Conservation (phyloP, 2,113 vertebrate species). For the Nymphicus hollandicus region DNA sequence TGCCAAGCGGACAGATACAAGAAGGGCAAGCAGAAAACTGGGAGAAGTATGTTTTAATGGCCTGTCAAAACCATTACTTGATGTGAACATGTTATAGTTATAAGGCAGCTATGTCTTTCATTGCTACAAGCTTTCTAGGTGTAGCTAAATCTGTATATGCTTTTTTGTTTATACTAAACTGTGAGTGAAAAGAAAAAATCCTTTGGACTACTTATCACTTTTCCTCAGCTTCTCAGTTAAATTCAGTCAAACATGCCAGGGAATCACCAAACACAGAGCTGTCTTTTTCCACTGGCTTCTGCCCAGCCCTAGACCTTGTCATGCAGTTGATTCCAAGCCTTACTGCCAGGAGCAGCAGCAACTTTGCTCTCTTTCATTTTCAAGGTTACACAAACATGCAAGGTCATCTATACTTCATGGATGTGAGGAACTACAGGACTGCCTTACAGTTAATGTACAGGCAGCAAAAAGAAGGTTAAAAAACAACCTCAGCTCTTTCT, state of each 20-base stretch:
- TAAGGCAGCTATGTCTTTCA: neutral
- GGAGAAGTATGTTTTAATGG: neutral
- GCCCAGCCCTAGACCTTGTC: constrained; percentile 46
- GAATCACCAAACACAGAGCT: constrained; percentile 35
- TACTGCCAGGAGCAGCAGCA: constrained; percentile 3
- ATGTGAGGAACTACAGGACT: neutral
- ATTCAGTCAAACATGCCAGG: constrained; percentile 3
- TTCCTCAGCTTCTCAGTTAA: constrained; percentile 16
- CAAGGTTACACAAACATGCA: constrained; percentile 45
- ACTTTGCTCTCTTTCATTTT: constrained; percentile 44
- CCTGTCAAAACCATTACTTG: constrained; percentile 3
- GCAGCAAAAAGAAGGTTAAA: neutral
- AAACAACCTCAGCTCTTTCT: neutral
- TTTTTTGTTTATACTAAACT: neutral
- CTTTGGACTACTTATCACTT: neutral
- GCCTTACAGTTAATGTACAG: neutral
- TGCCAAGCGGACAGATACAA: neutral
- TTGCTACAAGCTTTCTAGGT: neutral
- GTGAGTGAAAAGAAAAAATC: neutral
- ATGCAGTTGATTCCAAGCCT: neutral
- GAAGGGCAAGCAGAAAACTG: neutral
- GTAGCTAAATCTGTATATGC: neutral
- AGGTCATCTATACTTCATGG: neutral
- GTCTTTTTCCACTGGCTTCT: constrained; percentile 48
- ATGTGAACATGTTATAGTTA: neutral